Evolutionary conservation across 1,140 invertebrate species (phyloP).

Genomic region (Archivesica marissinica): DNA sequence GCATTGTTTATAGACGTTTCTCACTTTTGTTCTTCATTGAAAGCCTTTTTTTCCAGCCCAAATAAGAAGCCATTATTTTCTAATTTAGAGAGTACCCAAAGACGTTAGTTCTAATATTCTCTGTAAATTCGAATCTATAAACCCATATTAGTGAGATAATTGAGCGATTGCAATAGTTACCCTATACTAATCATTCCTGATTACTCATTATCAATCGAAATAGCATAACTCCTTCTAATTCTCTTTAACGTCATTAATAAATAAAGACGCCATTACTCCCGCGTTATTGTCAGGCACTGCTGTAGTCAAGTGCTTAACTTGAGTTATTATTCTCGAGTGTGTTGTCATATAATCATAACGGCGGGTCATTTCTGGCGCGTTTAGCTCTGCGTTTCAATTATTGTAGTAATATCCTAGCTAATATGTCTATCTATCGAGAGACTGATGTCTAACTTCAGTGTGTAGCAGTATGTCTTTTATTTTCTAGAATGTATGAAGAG

Average conservation of each 20-base stretch:
- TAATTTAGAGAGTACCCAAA: too few species aligned
- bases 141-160: not conserved
- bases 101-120: not conserved
- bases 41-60: too few species aligned
- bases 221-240: not conserved
- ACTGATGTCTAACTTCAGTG: conserved; percentile 1
- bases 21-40: too few species aligned
- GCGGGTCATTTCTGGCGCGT: not conserved
- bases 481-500: too few species aligned
- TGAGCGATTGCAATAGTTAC: not conserved
- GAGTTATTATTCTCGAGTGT: not conserved
- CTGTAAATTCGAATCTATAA: not conserved
- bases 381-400: conserved; percentile 41
- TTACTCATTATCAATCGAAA: conserved; percentile 8
- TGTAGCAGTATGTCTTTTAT: too few species aligned
- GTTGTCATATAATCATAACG: not conserved
- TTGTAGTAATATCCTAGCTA: not conserved
- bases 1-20: too few species aligned
- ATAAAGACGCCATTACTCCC: not conserved
- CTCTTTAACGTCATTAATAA: conserved; percentile 7
- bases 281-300: not conserved
- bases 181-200: not conserved
- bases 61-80: too few species aligned
- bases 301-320: conserved; percentile 6
- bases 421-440: not conserved